Percentiles rank a stretch among this genome's conserved stretches.
phyloP scores from a whole-genome alignment of 2,113 vertebrate genomes.

The Todiramphus saurophagus region DNA sequence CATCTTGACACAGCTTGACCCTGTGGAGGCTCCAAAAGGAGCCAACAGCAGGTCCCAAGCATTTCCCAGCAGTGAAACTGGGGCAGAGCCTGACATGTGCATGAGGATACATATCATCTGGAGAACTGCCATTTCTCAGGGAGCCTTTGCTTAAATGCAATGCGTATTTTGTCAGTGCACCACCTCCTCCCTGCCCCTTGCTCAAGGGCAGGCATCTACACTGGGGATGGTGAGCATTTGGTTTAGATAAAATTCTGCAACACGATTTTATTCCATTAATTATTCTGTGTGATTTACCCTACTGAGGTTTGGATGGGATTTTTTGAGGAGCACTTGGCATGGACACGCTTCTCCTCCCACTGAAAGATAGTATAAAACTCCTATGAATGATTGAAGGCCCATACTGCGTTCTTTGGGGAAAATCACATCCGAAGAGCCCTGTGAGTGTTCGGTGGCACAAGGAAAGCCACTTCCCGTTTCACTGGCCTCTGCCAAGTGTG shows the following conservation, averaged over 20 bases:
- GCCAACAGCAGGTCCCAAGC: not conserved
- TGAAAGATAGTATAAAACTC: not conserved
- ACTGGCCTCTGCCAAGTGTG: not conserved
- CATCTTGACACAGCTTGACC: not conserved
- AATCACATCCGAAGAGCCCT: not conserved
- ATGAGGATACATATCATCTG: not conserved
- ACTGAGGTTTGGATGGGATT: not conserved
- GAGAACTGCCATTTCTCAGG: not conserved
- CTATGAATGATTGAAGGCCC: not conserved
- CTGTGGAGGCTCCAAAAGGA: rapidly evolving
- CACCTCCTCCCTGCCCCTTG: not conserved
- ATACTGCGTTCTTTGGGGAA: not conserved
- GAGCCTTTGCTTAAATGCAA: not conserved
- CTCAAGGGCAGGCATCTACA: not conserved
- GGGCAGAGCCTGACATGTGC: not conserved
- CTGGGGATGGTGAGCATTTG: not conserved
- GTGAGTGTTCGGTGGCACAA: not conserved
- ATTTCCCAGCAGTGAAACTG: not conserved
- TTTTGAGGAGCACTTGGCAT: not conserved
- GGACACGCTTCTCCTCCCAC: not conserved
- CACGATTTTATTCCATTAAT: not conserved
- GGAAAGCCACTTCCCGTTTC: not conserved
- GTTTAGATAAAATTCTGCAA: not conserved
- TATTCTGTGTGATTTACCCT: not conserved
- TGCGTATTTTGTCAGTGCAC: not conserved